Base-by-base conservation (phyloP, 2,113 vertebrate genomes). In the Campylomormyrus tamandua region DNA sequence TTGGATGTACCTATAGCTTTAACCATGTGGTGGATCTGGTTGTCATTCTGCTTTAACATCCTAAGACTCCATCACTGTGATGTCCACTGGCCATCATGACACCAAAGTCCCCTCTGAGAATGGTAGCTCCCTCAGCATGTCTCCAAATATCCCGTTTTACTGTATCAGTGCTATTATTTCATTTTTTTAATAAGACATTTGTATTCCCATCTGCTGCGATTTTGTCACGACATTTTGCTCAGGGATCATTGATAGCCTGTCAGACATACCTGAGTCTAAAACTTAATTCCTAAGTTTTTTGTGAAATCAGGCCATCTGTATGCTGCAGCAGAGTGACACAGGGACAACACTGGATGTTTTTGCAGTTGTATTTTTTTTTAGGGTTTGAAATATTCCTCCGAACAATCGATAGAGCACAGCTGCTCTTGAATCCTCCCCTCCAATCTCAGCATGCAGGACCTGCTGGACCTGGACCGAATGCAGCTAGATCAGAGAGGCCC, bases 401-500 rank as follows among this genome's bases (percentile, higher is more conserved):
- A 92, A 90, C 62, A 91, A 91, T 90, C 90, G 24, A 92, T 92
- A 90, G 21, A 35, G 77, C 91, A 88, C 49, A 91, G 88, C 70
- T 84, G 88, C 89, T 90, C 52, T 58, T 17, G 89, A 46, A 87
- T 39, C 70, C 15, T 90, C 52, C 89, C 84, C 62, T 89, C 24
- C 87, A 56, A 89, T 91, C 66, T 89, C 88, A 52, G 87, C 85
- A 87, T 49, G 89, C 77, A 35, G 35, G 80, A 39, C 66, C 53
- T 88, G 58, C 89, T 87, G 35, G 62, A 27, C 62, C 66, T 89
- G 70, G 90, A 62, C 87, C 19, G 53, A 83, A 85, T 5, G 8
- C 15, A 52, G 70, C 85, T 49, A 31, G 89, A 77, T 88, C 83
- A 7, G n/a, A 31, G 90, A 70, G 50, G 49, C 39, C 83, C 50